A percentile compares a stretch with the other conserved stretches of the same genome.
phyloP scores from a whole-genome alignment of 1,140 invertebrate genomes.

The Eubasilissa regina region DNA sequence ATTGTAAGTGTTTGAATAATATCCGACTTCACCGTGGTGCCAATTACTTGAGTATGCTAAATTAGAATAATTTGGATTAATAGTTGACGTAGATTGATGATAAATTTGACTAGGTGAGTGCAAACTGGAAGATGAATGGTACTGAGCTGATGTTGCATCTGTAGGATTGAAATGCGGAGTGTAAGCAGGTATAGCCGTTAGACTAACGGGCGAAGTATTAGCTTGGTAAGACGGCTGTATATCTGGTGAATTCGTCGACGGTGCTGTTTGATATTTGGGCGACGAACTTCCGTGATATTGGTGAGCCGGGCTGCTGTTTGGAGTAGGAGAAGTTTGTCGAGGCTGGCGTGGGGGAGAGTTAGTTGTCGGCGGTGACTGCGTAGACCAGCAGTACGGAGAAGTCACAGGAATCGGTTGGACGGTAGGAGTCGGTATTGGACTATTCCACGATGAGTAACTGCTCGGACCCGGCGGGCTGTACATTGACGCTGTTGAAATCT shows the following conservation, averaged over 20 bases:
- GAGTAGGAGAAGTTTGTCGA: constrained; percentile 65
- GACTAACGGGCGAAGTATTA: constrained; percentile 47
- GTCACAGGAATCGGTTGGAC: constrained; percentile 55
- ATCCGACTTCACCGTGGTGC: constrained; percentile 55
- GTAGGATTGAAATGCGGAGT: constrained; percentile 32
- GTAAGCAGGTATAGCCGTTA: constrained; percentile 29
- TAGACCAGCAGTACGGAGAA: constrained; percentile 65
- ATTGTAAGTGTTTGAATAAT: constrained; percentile 56
- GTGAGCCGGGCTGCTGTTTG: constrained; percentile 62
- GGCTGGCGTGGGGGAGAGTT: constrained; percentile 65
- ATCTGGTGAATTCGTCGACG: constrained; percentile 65
- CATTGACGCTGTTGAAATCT: constrained; percentile 63
- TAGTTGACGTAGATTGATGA: constrained; percentile 45
- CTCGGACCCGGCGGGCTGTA: constrained; percentile 63
- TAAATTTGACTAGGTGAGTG: constrained; percentile 54
- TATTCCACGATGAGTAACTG: constrained; percentile 53
- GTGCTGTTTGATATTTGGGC: constrained; percentile 56
- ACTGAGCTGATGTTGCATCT: constrained; percentile 22
- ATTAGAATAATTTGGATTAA: constrained; percentile 55
- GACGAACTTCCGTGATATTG: constrained; percentile 54
- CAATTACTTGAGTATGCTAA: constrained; percentile 53
- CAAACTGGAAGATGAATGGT: constrained; percentile 40
- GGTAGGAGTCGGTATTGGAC: constrained; percentile 28
- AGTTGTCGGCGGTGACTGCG: constrained; percentile 65
- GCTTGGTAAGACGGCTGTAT: constrained; percentile 63